Conservation (phyloP, 2,113 vertebrate species). For the Sphyrna mokarran region DNA sequence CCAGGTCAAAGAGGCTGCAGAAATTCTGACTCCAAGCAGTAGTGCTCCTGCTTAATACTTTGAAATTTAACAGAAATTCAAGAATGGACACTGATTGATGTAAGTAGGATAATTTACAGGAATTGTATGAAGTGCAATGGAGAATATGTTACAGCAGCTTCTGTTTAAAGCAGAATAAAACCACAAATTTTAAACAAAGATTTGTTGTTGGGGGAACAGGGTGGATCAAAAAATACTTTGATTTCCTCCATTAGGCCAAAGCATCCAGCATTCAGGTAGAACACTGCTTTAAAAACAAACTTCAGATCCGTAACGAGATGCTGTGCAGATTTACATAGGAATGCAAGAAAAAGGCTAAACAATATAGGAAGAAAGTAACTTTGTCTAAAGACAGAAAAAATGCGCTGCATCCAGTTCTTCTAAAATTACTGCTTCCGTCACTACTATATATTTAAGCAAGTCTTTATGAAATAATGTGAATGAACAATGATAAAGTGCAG, state of each 20-base stretch:
- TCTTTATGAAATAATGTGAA: background rate
- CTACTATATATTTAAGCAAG: background rate
- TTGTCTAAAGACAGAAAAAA: background rate
- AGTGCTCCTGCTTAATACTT: background rate
- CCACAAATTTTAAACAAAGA: background rate
- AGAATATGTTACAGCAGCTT: background rate
- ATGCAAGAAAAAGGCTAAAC: background rate
- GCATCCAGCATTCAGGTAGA: background rate
- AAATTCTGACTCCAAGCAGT: background rate
- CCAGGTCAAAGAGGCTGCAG: background rate
- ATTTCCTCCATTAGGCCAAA: background rate
- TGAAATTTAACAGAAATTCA: background rate
- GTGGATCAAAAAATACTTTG: background rate
- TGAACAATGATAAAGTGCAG: background rate
- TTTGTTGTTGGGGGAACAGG: background rate
- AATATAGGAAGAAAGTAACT: background rate
- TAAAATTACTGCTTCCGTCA: background rate
- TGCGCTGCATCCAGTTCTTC: background rate
- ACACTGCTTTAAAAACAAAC: background rate
- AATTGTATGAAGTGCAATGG: background rate
- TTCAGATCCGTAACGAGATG: background rate
- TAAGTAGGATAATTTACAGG: background rate
- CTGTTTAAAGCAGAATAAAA: background rate
- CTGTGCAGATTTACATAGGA: background rate
- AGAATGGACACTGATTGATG: background rate